Conservation (phyloP, 2,797 vertebrate species). For the Acridotheres tristis region DNA sequence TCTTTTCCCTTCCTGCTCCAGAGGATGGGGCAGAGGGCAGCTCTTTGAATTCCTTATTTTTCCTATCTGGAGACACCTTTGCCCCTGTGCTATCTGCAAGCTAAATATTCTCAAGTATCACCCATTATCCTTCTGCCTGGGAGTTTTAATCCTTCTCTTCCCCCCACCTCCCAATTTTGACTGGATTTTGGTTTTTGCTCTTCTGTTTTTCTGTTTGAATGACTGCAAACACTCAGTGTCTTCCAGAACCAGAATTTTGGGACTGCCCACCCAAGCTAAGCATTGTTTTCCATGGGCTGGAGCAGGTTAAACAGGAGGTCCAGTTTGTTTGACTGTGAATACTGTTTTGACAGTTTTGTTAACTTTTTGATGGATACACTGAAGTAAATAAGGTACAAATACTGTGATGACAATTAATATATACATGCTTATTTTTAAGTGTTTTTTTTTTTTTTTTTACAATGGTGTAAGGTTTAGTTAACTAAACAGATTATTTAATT, state of each 20-base stretch:
- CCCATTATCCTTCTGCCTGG: not conserved
- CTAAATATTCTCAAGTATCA: not conserved
- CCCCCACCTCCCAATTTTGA: not conserved
- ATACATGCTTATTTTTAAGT: too few species aligned
- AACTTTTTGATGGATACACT: too few species aligned
- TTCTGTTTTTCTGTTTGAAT: not conserved
- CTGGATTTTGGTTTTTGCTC: not conserved
- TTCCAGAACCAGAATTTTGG: not conserved
- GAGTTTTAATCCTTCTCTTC: not conserved
- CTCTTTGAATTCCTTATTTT: not conserved
- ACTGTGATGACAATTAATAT: too few species aligned
- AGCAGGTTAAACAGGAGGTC: not conserved
- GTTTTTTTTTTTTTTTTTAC: too few species aligned
- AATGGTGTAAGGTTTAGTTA: too few species aligned
- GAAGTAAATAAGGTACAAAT: too few species aligned
- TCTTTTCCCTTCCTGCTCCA: not conserved
- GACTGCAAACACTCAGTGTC: not conserved
- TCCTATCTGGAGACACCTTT: not conserved
- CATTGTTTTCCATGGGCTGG: rapidly evolving
- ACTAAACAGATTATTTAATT: too few species aligned
- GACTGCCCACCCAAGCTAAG: not conserved
- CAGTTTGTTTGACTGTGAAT: not conserved
- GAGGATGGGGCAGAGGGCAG: not conserved
- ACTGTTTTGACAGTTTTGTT: too few species aligned
- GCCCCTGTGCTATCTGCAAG: not conserved